Evolutionary conservation across 1,140 invertebrate species (phyloP), one percentile per base, ranked within the genome.

Genomic region (Ceratosolen solmsi): DNA sequence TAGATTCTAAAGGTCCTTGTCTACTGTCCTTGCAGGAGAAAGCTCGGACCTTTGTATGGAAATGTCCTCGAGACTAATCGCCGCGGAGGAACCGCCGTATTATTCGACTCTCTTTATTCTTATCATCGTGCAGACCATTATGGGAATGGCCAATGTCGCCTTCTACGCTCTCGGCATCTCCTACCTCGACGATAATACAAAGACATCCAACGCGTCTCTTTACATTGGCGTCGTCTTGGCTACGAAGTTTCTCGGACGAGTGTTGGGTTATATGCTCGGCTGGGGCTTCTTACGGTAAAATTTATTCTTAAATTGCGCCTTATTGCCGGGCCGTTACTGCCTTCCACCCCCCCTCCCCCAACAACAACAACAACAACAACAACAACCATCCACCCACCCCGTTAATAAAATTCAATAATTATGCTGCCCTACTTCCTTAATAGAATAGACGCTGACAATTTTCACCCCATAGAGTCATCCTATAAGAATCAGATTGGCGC

Each of bases 141-240:
- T 92, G 65, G 94, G 93, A 17, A 89, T 95, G 63, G 93, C 92
- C 13, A 93, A 92, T 25, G 90, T 94, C 58, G 92, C 93, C 0
- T 95, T 94, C 84, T 94, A 93, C 84, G 92, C 94, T 0, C 88
- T 95, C 1, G 94, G 94, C 2, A 90, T 95, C 25, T 93, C 94
- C 3, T 95, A 95, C 86, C 91, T 95, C 38, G 94, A 95, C 82
- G 94, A 95, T 84, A 95, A 95, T 84, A 93, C 94, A 0, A 92
- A 93, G 73, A 93, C 90, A 79, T 91, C 92, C 60, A 92, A 94
- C 63, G 92, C 93, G 27, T 90, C 94, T 9, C 85, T 89, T 17
- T 92, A 92, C 25, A 87, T 93, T 27, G 90, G 91, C 33, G 54
- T 92, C 11, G 76, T 90, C 13, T 74, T 93, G 3, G 86, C 89